These are phyloP conservation scores for Galerucella calmariensis DNA, from an alignment of 2,888 invertebrate species.

Conservation along the genomic window DNA sequence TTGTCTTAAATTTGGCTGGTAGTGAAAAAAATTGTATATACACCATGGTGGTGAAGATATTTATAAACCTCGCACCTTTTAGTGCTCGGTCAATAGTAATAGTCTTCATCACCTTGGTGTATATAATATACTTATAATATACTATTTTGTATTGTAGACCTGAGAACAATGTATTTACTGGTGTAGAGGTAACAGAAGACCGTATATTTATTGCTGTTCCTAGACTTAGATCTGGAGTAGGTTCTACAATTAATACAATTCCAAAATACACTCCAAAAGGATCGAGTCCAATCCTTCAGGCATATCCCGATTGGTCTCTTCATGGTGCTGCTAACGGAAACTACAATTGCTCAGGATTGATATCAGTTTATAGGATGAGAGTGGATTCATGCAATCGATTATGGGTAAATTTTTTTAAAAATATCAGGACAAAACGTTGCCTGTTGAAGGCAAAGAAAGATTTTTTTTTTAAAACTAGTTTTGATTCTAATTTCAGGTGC, in stretches of 20 bases:
- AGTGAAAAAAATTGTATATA: too few species aligned
- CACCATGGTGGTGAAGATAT: too few species aligned
- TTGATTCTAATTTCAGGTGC: slow-evolving; percentile 69
- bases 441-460: too few species aligned
- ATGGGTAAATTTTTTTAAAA: slow-evolving; percentile 67
- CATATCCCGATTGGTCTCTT: slow-evolving; percentile 70
- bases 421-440: neutral
- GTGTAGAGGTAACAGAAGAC: slow-evolving; percentile 78
- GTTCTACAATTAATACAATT: slow-evolving; percentile 78
- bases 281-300: slow-evolving; percentile 70
- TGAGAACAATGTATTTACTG: slow-evolving; percentile 81
- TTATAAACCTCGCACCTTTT: too few species aligned
- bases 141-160: slow-evolving; percentile 65
- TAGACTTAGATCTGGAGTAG: slow-evolving; percentile 78
- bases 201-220: slow-evolving; percentile 80
- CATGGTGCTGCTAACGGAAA: slow-evolving; percentile 77
- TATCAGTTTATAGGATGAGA: slow-evolving; percentile 82
- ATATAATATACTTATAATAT: too few species aligned
- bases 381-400: slow-evolving; percentile 83
- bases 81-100: too few species aligned
- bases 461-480: too few species aligned
- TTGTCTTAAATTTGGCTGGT: too few species aligned
- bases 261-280: slow-evolving; percentile 73
- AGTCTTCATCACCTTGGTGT: too few species aligned
- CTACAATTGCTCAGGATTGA: slow-evolving; percentile 80